Conservation (phyloP, 2,888 invertebrate genomes). For the Sylvicola fuscatus region DNA sequence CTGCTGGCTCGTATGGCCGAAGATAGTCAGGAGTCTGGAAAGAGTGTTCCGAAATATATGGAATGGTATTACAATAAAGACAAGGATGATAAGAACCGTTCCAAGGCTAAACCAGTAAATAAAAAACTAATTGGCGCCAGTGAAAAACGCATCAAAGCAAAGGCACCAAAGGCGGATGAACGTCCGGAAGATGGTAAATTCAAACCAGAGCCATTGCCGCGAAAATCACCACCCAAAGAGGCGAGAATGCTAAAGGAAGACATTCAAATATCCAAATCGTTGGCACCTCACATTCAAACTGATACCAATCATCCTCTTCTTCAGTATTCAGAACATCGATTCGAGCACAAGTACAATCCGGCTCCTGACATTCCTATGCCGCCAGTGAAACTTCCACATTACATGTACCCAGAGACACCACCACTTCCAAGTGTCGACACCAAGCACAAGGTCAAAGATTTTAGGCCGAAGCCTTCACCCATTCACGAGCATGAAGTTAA, state of each 20-base stretch:
- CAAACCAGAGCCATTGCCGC: conserved; percentile 26
- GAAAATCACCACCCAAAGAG: conserved; percentile 20
- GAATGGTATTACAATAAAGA: conserved; percentile 49
- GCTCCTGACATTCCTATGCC: conserved; percentile 24
- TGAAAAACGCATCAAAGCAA: conserved; percentile 17
- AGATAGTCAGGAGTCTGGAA: conserved; percentile 18
- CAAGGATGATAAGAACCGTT: conserved; percentile 18
- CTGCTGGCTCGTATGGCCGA: conserved; percentile 15
- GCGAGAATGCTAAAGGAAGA: conserved; percentile 22
- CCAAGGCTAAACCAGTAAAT: conserved; percentile 4
- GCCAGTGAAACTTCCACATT: conserved; percentile 39
- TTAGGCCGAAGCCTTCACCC: conserved; percentile 20
- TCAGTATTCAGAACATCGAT: conserved; percentile 60
- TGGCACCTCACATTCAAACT: conserved; percentile 24
- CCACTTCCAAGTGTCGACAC: conserved; percentile 22
- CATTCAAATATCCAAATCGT: conserved; percentile 32
- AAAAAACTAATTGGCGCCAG: conserved; percentile 9
- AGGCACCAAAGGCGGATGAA: conserved; percentile 22
- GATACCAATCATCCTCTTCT: conserved; percentile 45
- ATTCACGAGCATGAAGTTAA: conserved; percentile 23
- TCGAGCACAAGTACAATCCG: conserved; percentile 38
- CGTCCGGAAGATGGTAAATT: conserved; percentile 24
- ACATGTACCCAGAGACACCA: conserved; percentile 33
- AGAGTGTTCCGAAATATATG: conserved; percentile 48
- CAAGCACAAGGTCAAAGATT: conserved; percentile 8